Base-by-base conservation (phyloP, 2,797 vertebrate species). In the Esox lucius region DNA sequence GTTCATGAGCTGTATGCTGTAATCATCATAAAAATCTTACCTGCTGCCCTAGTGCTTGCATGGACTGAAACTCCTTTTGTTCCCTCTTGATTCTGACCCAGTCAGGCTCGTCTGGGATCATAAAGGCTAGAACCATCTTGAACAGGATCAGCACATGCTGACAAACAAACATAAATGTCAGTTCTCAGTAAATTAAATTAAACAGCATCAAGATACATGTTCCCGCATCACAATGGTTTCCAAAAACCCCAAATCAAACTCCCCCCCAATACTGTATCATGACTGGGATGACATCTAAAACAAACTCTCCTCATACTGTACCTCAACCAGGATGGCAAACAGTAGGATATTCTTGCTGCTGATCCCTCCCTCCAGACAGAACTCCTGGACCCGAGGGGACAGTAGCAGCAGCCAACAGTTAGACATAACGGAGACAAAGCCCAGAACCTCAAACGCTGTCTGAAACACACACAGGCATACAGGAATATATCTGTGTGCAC, bases 351-450 rank as follows among this genome's bases (percentile, higher is more conserved):
- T 75, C 2, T 83, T 85, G 70, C 81, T 59, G 77, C 86, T 93
- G 80, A 93, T 15, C 15, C 83, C 87, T 0, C 84, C 81, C 16
- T 93, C 90, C 67, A 84, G 79, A 59, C 85, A 83, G 64, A 88
- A 53, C 31, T 61, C 68, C 64, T 86, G 89, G 16, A 94, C 74
- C 66, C 71, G 89, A 12, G 94, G 92, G 0, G 94, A 95, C 78
- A 95, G 88, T 70, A 93, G 80, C 81, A 95, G 83, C 80, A 95
- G 78, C 92, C 94, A 95, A 83, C 94, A 95, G 91, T 95, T 95
- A 53, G 94, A 92, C 35, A 95, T 87, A 0, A 95, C 93, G 0
- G 95, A 94, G 72, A 93, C 83, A 6, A 93, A 95, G 31, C 94
- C 94, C 78, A 95, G 76, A 51, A 93, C 77, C 88, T 95, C 94